Percentiles rank a stretch among this genome's conserved stretches.
Evolutionary conservation across 2,888 invertebrate genomes (phyloP).

Genomic region (Sepioteuthis lessoniana): DNA sequence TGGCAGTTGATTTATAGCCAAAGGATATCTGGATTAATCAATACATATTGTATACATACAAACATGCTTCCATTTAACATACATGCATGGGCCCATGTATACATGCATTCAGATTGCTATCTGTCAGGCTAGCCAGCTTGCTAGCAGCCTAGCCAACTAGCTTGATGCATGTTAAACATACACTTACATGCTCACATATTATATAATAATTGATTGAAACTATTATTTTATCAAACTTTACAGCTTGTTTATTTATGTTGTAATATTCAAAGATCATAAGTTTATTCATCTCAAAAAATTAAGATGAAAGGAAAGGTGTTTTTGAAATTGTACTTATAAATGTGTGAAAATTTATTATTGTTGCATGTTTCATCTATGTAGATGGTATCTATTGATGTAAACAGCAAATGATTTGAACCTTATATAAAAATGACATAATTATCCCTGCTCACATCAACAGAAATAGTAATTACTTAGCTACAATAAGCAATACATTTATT

Average conservation of each 20-base stretch:
- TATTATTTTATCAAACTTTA: not conserved
- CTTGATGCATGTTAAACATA: not conserved
- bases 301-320: not conserved
- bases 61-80: not conserved
- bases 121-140: not conserved
- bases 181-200: not conserved
- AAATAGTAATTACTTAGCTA: not conserved
- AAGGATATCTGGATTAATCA: not conserved
- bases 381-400: not conserved
- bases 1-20: not conserved
- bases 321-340: not conserved
- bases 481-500: not conserved
- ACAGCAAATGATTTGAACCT: slow-evolving; percentile 14
- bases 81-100: slow-evolving; percentile 14
- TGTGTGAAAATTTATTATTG: not conserved
- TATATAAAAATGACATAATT: not conserved
- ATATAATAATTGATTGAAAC: slow-evolving; percentile 10
- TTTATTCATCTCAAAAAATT: not conserved
- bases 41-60: slow-evolving; percentile 33
- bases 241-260: not conserved
- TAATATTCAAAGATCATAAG: not conserved
- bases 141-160: not conserved
- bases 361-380: not conserved
- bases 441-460: not conserved
- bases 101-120: not conserved